Conservation (phyloP, 2,797 vertebrate species). For the Heteromormyrus szaboi region DNA sequence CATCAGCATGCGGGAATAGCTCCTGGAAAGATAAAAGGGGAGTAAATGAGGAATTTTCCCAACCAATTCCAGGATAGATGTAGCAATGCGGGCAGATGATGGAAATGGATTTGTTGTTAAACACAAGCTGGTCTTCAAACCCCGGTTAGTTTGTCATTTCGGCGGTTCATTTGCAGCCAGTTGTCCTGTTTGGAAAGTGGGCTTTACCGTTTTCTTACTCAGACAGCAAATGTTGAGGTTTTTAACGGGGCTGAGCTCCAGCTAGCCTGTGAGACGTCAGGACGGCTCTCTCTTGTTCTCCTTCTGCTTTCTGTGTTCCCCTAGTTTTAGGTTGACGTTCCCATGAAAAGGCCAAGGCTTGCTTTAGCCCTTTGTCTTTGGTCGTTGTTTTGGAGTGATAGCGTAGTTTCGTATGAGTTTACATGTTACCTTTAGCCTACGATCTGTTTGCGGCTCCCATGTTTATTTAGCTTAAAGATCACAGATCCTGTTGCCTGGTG, state of each 20-base stretch:
- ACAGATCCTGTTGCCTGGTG: neutral
- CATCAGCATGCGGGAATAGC: neutral
- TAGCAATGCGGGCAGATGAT: neutral
- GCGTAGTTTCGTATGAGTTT: neutral
- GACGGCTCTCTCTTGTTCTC: neutral
- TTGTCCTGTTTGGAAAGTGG: neutral
- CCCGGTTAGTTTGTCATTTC: neutral
- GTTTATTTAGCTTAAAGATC: neutral
- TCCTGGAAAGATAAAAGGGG: neutral
- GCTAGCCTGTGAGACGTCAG: neutral
- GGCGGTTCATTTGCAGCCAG: neutral
- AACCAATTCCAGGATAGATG: neutral
- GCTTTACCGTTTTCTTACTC: neutral
- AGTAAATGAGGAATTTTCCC: conserved; percentile 1
- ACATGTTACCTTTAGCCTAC: neutral
- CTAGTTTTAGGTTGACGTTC: neutral
- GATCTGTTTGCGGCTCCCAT: neutral
- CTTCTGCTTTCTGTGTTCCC: neutral
- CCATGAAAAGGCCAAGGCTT: neutral
- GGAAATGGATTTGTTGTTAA: neutral
- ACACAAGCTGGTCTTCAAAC: neutral
- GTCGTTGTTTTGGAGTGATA: neutral
- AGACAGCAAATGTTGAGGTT: neutral
- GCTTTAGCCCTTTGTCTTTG: neutral
- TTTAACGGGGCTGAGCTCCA: neutral